Percentiles rank a stretch among this genome's conserved stretches.
These are phyloP conservation scores for Lepus oiostolus DNA, from an alignment of 2,797 vertebrate genomes.

Conservation along the genomic window DNA sequence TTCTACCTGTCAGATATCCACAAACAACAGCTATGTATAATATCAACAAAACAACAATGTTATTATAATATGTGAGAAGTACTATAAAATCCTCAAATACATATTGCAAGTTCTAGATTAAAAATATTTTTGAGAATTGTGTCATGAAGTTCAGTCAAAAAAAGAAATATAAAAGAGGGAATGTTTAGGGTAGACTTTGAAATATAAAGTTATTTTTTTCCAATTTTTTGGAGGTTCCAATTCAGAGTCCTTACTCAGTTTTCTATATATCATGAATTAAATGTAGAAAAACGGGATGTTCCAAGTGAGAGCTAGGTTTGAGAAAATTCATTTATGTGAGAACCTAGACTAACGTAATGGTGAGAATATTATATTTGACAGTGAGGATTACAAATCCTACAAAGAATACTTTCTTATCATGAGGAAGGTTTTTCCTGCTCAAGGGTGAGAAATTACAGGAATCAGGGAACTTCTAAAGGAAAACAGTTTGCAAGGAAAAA, in stretches of 20 bases:
- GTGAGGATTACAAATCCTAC: neutral
- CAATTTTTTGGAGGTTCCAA: slow-evolving; percentile 5
- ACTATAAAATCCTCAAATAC: neutral
- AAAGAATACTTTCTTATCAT: neutral
- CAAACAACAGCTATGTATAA: neutral
- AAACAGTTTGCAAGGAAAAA: neutral
- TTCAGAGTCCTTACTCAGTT: neutral
- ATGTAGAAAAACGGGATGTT: neutral
- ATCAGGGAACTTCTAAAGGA: neutral
- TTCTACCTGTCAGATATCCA: neutral
- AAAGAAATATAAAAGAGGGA: neutral
- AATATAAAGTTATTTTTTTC: neutral
- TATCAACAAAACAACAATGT: neutral
- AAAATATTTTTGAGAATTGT: neutral
- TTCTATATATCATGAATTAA: neutral
- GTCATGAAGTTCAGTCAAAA: neutral
- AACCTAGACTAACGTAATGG: neutral
- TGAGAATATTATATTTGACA: neutral
- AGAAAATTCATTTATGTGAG: neutral
- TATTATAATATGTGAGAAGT: neutral
- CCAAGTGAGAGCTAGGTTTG: neutral
- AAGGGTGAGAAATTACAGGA: neutral
- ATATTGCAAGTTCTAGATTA: slow-evolving; percentile 1
- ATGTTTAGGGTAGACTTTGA: neutral
- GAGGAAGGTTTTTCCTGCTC: neutral